Evolutionary conservation across 2,797 vertebrate genomes (phyloP).

Genomic region (Dendrocincla tyrannina): DNA sequence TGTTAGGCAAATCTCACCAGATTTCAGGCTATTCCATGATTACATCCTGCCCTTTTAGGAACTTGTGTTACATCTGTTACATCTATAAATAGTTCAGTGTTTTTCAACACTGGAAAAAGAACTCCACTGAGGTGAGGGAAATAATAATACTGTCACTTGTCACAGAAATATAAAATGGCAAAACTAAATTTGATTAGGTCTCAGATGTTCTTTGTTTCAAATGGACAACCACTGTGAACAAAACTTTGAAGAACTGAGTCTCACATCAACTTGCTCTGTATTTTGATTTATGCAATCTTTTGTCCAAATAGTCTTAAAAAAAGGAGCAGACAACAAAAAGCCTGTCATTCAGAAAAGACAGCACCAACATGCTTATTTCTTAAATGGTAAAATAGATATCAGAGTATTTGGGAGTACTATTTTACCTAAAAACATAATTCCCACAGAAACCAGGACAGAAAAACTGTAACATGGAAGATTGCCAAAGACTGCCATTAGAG

Average conservation of each 20-base stretch:
- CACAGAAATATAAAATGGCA: not conserved
- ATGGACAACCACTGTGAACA: not conserved
- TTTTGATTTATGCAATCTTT: not conserved
- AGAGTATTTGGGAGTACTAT: not conserved
- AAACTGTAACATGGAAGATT: not conserved
- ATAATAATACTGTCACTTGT: not conserved
- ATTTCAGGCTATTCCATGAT: constrained; percentile 17
- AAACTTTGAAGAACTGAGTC: not conserved
- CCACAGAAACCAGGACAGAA: not conserved
- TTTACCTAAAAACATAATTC: not conserved
- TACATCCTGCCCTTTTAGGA: not conserved
- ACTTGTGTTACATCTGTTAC: not conserved
- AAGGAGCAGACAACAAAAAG: not conserved
- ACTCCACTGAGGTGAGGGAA: not conserved
- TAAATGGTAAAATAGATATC: not conserved
- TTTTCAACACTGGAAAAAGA: constrained; percentile 26
- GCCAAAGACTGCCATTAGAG: not conserved
- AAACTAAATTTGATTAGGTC: not conserved
- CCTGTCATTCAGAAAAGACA: not conserved
- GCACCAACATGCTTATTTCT: not conserved
- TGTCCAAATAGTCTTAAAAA: not conserved
- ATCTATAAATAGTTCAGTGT: not conserved
- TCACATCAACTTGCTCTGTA: not conserved
- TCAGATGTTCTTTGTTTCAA: not conserved
- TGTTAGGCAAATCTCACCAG: not conserved